Percentiles rank a stretch among this genome's conserved stretches.
Evolutionary conservation across 1,140 invertebrate species (phyloP).

Genomic region (Drosophila carrolli): DNA sequence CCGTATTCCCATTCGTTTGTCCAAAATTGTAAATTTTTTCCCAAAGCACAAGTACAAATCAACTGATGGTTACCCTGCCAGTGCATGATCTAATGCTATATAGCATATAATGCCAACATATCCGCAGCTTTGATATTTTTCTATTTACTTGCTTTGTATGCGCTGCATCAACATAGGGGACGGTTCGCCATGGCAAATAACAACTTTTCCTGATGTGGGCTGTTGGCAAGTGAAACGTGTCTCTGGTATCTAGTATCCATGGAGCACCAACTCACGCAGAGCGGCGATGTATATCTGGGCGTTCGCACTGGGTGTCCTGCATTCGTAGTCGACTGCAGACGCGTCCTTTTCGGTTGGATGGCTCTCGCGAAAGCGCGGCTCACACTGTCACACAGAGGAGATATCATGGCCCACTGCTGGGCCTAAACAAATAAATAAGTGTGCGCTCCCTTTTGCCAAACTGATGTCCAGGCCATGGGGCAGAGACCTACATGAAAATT

Average conservation of each 20-base stretch:
- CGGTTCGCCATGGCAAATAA: slow-evolving; percentile 35
- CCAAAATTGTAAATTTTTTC: too few relatives aligned
- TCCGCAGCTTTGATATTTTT: slow-evolving; percentile 38
- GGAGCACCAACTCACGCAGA: slow-evolving; percentile 16
- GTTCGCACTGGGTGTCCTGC: slow-evolving; percentile 43
- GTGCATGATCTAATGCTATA: slow-evolving; percentile 28
- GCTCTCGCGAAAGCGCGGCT: neutral
- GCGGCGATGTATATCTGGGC: slow-evolving; percentile 20
- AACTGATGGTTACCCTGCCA: slow-evolving; percentile 3
- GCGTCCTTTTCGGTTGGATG: slow-evolving; percentile 52
- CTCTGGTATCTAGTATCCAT: slow-evolving; percentile 39
- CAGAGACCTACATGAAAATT: slow-evolving; percentile 70
- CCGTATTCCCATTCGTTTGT: too few relatives aligned
- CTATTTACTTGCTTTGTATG: slow-evolving; percentile 43
- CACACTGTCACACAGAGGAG: slow-evolving; percentile 19
- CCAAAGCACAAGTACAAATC: neutral
- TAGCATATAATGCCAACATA: slow-evolving; percentile 28
- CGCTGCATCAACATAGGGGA: slow-evolving; percentile 27
- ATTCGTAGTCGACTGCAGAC: slow-evolving; percentile 73
- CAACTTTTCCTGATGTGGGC: slow-evolving; percentile 42
- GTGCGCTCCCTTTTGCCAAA: slow-evolving; percentile 71
- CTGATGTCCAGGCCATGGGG: slow-evolving; percentile 60
- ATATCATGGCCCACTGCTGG: slow-evolving; percentile 69
- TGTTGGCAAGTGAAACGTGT: slow-evolving; percentile 60
- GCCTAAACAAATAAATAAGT: slow-evolving; percentile 82